Base-by-base conservation (phyloP, 2,113 vertebrate species). In the Edolisoma coerulescens region DNA sequence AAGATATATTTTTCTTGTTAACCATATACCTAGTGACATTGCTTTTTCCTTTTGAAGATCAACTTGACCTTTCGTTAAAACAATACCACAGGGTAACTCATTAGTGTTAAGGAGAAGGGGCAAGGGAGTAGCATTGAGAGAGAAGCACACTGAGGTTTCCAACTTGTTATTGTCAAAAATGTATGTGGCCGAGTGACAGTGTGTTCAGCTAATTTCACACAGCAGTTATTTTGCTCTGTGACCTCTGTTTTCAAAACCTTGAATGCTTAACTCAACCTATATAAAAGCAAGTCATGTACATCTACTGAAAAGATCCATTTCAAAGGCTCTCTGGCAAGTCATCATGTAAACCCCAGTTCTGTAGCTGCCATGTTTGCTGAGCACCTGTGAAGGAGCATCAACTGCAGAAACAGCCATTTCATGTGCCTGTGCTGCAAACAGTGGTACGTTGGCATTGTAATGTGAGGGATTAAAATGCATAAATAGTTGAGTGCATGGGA, bases 301-400 rank as follows among this genome's bases (percentile, higher is more conserved):
- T 37, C 42, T 83, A 22, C 67, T 65, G 67, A 69, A 76, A 88
- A 69, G 20, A 18, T 61, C 19, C 8, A 21, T 89, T 74, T 70
- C 54, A 67, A 77, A 86, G 64, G 9, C n/a, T 61, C 14, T 88
- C 11, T 85, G 59, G 57, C 23, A 53, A 77, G 41, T n/a, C 26
- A 12, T 41, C 30, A 13, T 45, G 42, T 45, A 77, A 77, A 70
- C 20, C 50, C 30, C 39, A 56, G 0, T 75, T 76, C 49, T 91
- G 64, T 39, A 53, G 3, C 26, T 87, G 41, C 17, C 8, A 1
- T 28, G 52, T 75, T 82, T 68, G n/a, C 69, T 84, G 56, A 84
- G 69, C 27, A 9, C 18, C 26, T 35, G 26, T n/a, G 81, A 75
- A 67, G 56, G 64, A 64, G 32, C 52, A 73, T 10, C 0, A 0